These are phyloP conservation scores for Garrulus glandarius DNA, from an alignment of 2,797 vertebrate genomes.

Conservation along the genomic window DNA sequence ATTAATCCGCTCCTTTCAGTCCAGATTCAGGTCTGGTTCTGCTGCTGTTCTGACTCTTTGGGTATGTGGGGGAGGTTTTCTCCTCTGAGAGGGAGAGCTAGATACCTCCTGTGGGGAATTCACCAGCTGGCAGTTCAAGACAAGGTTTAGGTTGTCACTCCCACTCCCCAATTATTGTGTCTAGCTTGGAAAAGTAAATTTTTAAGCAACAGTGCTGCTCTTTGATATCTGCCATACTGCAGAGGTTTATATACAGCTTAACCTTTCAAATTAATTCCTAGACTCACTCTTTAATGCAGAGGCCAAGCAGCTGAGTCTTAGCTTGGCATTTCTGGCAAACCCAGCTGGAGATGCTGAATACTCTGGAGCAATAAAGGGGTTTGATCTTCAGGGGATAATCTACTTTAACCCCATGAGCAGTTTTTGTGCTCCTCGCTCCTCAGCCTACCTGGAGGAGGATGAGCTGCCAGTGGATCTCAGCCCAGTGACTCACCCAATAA, in stretches of 20 bases:
- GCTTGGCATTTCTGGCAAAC: neutral
- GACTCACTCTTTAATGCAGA: neutral
- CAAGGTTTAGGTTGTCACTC: neutral
- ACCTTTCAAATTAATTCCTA: neutral
- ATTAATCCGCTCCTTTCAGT: neutral
- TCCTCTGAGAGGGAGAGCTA: neutral
- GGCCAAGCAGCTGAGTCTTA: neutral
- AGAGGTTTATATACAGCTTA: neutral
- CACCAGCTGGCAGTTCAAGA: neutral
- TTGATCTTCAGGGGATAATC: neutral
- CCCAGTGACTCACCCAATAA: neutral
- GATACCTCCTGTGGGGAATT: neutral
- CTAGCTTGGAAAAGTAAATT: neutral
- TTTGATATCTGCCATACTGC: neutral
- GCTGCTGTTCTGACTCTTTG: neutral
- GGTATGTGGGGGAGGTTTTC: neutral
- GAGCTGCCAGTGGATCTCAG: neutral
- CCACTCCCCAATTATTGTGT: neutral
- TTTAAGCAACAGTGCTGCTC: neutral
- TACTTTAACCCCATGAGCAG: neutral
- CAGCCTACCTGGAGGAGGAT: slow-evolving; percentile 7
- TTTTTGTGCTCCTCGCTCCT: neutral
- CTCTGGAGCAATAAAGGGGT: neutral
- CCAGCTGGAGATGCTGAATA: neutral
- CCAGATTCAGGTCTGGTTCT: neutral